Base-by-base conservation (phyloP, 2,113 vertebrate genomes). In the Spermophilus dauricus region DNA sequence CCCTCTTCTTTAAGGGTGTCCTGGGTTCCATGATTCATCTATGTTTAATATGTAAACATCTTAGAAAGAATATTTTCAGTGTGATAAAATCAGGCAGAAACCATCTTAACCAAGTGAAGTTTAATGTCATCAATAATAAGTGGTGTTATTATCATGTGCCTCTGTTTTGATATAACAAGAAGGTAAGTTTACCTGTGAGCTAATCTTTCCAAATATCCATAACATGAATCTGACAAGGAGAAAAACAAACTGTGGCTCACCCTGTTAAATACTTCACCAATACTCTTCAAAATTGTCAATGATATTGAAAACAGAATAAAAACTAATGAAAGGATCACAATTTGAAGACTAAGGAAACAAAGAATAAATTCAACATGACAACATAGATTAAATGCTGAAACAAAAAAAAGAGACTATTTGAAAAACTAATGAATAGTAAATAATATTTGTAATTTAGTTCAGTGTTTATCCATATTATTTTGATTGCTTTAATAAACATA, bases 401-500 rank as follows among this genome's bases (percentile, higher is more conserved):
- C 5, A 51, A 2, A 61, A 2, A 61, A 58, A 65, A 77, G 26
- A 6, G 16, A 3, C 9, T 63, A 63, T 63, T 63, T 63, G 10
- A 63, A 51, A 65, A 83, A 20, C 0, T 5, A 53, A 9, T 83
- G n/a, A 96, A 83, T 17, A 2, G 2, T 56, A 32, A 90, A 70
- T 22, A 5, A 34, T 78, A 0, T 32, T 8, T 70, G 7, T 34
- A 75, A n/a, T 48, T 91, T 76, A 93, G 30, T 39, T 73, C 4
- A 67, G 11, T n/a, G 17, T 53, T 3, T 48, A 39, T 1, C n/a
- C 56, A 17, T 65, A 8, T 67, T 67, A 82, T 20, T 53, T 67
- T 87, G 63, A 81, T 67, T 51, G 7, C 65, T 95, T 89, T 89
- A 26, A 65, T 85, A 63, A 95, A 63, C 45, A 2, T 77, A 80